Evolutionary conservation across 2,797 vertebrate species (phyloP).

Genomic region (Synaphobranchus kaupii): DNA sequence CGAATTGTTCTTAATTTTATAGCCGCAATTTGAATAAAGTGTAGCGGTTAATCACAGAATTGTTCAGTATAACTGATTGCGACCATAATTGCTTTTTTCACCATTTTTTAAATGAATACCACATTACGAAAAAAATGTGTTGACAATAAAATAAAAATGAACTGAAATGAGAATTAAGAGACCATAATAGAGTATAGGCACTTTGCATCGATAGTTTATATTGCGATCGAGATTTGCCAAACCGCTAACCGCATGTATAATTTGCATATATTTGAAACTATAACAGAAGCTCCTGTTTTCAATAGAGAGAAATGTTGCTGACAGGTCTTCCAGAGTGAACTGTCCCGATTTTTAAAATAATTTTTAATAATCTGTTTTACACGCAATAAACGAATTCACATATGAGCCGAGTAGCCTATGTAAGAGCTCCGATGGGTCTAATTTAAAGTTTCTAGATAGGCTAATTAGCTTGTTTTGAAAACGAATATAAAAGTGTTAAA

Average conservation of each 20-base stretch:
- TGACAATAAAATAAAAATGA: slow-evolving; percentile 86
- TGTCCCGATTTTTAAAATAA: slow-evolving; percentile 54
- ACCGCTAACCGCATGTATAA: slow-evolving; percentile 84
- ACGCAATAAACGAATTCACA: slow-evolving; percentile 65
- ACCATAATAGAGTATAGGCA: slow-evolving; percentile 77
- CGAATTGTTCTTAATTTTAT: slow-evolving; percentile 99
- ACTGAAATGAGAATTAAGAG: slow-evolving; percentile 81
- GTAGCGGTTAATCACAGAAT: slow-evolving; percentile 96
- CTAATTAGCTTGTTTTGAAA: not conserved
- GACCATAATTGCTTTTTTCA: slow-evolving; percentile 92
- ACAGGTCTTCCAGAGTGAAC: slow-evolving; percentile 75
- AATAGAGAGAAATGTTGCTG: slow-evolving; percentile 77
- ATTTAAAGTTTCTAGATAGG: slow-evolving; percentile 30
- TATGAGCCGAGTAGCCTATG: slow-evolving; percentile 55
- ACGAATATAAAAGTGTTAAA: not conserved
- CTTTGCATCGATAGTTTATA: slow-evolving; percentile 80
- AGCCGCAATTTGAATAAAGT: slow-evolving; percentile 97
- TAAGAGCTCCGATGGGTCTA: slow-evolving; percentile 18
- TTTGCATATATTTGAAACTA: slow-evolving; percentile 91
- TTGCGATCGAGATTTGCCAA: slow-evolving; percentile 85
- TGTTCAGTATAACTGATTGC: slow-evolving; percentile 91
- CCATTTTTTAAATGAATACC: slow-evolving; percentile 85
- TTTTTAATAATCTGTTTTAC: slow-evolving; percentile 70
- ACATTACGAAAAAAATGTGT: slow-evolving; percentile 80
- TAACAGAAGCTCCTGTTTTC: slow-evolving; percentile 83